Conservation (phyloP, 92 coral and sea anemone genomes). For the Porites divaricata region DNA sequence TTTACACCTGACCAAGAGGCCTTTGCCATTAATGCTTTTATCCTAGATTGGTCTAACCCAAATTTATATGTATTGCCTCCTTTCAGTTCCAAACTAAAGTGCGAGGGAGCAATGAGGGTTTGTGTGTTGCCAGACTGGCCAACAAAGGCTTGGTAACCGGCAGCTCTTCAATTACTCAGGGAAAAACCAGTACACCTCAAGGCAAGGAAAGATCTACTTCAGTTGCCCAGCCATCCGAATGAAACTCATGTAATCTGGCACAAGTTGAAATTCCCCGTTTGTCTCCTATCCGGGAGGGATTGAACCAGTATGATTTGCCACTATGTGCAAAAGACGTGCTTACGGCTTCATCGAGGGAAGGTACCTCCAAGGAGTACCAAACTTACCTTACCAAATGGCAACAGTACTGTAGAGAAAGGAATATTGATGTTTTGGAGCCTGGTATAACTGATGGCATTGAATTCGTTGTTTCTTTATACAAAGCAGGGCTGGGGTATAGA, state of each 20-base stretch:
- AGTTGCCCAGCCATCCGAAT: slow-evolving; percentile 39
- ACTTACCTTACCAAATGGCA: slow-evolving; percentile 34
- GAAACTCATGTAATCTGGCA: slow-evolving; percentile 32
- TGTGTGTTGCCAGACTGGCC: slow-evolving; percentile 12
- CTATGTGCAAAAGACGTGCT: not conserved
- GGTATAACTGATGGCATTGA: slow-evolving; percentile 32
- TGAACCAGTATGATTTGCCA: not conserved
- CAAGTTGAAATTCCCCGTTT: not conserved
- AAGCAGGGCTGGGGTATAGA: slow-evolving; percentile 61
- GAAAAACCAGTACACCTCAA: not conserved
- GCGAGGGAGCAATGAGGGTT: not conserved
- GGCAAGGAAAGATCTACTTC: slow-evolving; percentile 29
- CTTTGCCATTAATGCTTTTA: slow-evolving; percentile 25
- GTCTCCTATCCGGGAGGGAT: too few relatives aligned
- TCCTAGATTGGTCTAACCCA: slow-evolving; percentile 12
- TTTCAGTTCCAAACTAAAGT: not conserved
- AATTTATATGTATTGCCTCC: slow-evolving; percentile 47
- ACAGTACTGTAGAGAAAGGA: slow-evolving; percentile 10
- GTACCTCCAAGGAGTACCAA: not conserved
- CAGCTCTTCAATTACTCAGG: not conserved
- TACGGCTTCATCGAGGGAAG: not conserved
- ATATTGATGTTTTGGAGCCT: slow-evolving; percentile 16
- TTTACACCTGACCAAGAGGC: slow-evolving; percentile 47
- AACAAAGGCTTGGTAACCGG: not conserved
- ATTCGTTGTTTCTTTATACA: slow-evolving; percentile 20